Evolutionary conservation across 2,113 vertebrate species (phyloP), one percentile per base, ranked within the genome.

Genomic region (Thalassarche chlororhynchos): DNA sequence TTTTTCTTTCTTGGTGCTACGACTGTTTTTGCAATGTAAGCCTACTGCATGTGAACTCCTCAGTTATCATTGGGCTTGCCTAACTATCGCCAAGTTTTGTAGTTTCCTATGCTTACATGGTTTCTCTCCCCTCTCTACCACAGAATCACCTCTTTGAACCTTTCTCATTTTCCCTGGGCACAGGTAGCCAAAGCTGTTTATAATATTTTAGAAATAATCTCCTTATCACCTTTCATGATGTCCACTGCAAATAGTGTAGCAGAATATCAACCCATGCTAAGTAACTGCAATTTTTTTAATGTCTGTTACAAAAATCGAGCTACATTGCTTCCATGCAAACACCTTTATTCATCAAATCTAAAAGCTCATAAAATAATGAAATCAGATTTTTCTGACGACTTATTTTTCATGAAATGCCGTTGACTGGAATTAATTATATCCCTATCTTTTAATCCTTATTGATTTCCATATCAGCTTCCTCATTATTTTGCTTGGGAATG

Each of bases 401-500:
- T 75, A 25, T 60, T 90, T 93, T 78, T 74, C 64, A 34, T 47
- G 76, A 91, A 71, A 70, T 2, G 8, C 20, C 70, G 51, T 80
- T 94, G 90, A 42, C 66, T 84, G 60, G 68, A 85, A 91, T 94
- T 93, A 90, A 94, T 84, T 79, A 71, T 75, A 70, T 71, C 86
- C 55, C 36, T 92, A 78, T 93, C 71, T 93, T 89, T 87, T 92
- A 95, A 96, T 95, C 69, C 91, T 79, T 57, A 84, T n/a, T 93
- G 86, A 87, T 84, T 90, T 70, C 83, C 55, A 7, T 82, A 89
- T 84, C 76, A 79, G 19, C 28, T 81, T 75, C 74, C 81, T 95
- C 64, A 36, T 95, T 93, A 64, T 93, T 94, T 81, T 68, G 16
- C 47, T 52, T 1, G 1, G 52, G 76, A 64, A 14, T 60, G 32